Evolutionary conservation across 2,113 vertebrate genomes (phyloP).

Genomic region (Thunnus thynnus): DNA sequence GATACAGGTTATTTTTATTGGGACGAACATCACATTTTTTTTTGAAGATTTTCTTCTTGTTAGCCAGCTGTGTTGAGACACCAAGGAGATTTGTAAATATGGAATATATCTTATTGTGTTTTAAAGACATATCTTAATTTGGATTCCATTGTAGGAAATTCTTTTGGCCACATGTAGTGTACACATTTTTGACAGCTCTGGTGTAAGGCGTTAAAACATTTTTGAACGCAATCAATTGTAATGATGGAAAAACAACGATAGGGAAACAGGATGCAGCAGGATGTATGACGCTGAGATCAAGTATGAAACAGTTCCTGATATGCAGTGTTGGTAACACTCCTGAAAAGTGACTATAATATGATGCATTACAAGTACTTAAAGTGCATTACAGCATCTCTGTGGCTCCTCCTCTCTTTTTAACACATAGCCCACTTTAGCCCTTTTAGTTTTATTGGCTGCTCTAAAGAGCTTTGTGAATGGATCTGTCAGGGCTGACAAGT

Average conservation of each 20-base stretch:
- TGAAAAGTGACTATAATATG: conserved; percentile 17
- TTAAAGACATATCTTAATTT: neutral
- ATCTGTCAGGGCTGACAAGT: conserved; percentile 19
- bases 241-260: too few relatives aligned
- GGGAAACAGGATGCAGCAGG: too few relatives aligned
- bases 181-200: neutral
- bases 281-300: neutral
- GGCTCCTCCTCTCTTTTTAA: conserved; percentile 3
- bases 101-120: too few relatives aligned
- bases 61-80: too few relatives aligned
- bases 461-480: conserved; percentile 32
- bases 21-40: too few relatives aligned
- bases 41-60: too few relatives aligned
- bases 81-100: too few relatives aligned
- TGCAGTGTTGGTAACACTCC: neutral
- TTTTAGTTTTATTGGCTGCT: conserved; percentile 46
- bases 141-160: neutral
- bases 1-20: too few relatives aligned
- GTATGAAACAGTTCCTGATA: neutral
- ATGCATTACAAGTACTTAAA: conserved; percentile 12
- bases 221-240: too few relatives aligned
- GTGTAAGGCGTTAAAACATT: too few relatives aligned
- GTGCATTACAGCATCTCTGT: conserved; percentile 3
- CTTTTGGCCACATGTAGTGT: too few relatives aligned
- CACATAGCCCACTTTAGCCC: conserved; percentile 35